phyloP scores from a whole-genome alignment of 1,140 invertebrate genomes.

The Hypsibius dujardini region DNA sequence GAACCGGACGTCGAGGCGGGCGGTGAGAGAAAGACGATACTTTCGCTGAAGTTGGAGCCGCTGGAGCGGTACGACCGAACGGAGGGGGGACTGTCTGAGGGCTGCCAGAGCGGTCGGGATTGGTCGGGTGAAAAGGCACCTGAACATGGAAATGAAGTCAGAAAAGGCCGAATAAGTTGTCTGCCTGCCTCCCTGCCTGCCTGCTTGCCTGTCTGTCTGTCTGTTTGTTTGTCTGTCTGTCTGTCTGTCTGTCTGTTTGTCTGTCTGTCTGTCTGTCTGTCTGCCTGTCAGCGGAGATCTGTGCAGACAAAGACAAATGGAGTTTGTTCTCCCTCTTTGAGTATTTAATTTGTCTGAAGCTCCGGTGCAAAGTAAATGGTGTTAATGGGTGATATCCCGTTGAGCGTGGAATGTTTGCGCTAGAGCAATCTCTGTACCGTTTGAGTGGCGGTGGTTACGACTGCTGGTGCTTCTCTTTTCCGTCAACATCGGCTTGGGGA shows the following conservation, averaged over 20 bases:
- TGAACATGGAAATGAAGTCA: background rate
- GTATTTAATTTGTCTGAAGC: background rate
- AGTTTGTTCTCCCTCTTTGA: too few species aligned
- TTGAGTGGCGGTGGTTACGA: background rate
- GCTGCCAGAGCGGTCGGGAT: background rate
- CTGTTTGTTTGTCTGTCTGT: too few species aligned
- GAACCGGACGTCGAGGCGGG: background rate
- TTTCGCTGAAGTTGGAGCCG: background rate
- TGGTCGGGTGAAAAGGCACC: too few species aligned
- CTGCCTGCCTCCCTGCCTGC: too few species aligned
- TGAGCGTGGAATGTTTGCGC: background rate
- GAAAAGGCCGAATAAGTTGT: background rate
- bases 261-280: too few species aligned
- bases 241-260: too few species aligned
- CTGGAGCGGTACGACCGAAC: background rate
- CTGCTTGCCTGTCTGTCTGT: too few species aligned
- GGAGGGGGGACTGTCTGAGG: conserved; percentile 11
- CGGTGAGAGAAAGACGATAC: background rate
- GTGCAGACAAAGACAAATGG: conserved; percentile 5
- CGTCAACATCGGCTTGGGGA: background rate
- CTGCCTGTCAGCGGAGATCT: too few species aligned
- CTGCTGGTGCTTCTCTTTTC: conserved; percentile 2
- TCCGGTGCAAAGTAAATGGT: too few species aligned
- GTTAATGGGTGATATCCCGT: background rate
- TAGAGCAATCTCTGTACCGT: background rate